Percentiles rank a stretch among this genome's conserved stretches.
Conservation (phyloP, 2,797 vertebrate species). For the Chiroxiphia lanceolata region DNA sequence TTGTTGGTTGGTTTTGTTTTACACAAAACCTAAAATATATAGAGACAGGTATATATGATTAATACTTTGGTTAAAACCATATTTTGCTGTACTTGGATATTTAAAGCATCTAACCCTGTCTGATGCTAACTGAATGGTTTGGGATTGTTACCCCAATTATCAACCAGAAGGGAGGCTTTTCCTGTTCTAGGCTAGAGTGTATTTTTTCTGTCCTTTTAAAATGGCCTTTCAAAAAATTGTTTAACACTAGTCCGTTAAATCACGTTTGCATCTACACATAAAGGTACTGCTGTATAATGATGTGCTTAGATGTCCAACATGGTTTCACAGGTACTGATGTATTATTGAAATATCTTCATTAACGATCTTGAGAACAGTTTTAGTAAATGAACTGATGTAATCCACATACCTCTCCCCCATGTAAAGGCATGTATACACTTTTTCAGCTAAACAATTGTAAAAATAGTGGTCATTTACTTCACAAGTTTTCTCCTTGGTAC, state of each 20-base stretch:
- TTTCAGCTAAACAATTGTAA: neutral
- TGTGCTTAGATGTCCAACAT: neutral
- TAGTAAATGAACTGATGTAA: neutral
- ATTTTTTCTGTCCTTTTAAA: neutral
- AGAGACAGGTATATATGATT: neutral
- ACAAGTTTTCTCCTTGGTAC: neutral
- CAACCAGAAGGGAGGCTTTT: neutral
- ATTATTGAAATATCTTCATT: neutral
- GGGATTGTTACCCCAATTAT: neutral
- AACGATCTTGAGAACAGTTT: neutral
- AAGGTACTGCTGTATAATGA: neutral
- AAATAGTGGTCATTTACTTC: neutral
- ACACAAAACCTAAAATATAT: neutral
- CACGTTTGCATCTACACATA: neutral
- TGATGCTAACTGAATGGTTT: neutral
- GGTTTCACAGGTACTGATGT: neutral
- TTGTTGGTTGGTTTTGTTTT: neutral
- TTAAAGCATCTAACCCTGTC: neutral
- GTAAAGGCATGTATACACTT: fast-evolving
- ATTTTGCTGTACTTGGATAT: neutral
- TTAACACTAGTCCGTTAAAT: neutral
- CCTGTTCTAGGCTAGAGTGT: neutral
- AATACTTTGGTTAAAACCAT: neutral
- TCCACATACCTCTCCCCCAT: neutral
- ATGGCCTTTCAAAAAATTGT: neutral